These are phyloP conservation scores for Poecilia picta DNA, from an alignment of 2,797 vertebrate genomes.

Conservation along the genomic window DNA sequence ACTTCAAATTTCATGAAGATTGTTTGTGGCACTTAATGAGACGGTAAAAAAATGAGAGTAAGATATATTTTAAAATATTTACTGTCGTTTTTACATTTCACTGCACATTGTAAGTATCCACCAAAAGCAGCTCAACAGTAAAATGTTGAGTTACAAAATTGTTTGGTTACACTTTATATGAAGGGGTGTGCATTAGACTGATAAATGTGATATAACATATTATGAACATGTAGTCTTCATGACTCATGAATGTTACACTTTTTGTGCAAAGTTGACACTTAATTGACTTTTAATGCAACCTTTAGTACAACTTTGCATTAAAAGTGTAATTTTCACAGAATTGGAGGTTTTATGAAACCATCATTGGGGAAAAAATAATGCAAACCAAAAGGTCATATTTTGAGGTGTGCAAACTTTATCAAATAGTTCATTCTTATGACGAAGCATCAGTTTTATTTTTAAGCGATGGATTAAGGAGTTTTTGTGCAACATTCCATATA, in stretches of 20 bases:
- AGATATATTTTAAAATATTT: not conserved
- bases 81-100: not conserved
- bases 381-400: not conserved
- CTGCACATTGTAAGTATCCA: not conserved
- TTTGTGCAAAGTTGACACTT: no score
- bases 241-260: no score
- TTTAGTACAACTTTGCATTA: no score
- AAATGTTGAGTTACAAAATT: not conserved
- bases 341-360: not conserved
- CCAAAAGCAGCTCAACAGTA: not conserved
- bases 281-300: no score
- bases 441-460: not conserved
- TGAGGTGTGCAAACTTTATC: not conserved
- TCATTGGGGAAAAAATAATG: not conserved
- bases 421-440: not conserved
- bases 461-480: not conserved
- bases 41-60: not conserved
- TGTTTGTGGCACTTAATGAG: not conserved
- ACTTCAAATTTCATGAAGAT: not conserved
- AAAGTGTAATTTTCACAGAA: not conserved
- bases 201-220: no score
- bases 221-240: no score
- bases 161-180: not conserved
- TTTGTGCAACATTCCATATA: not conserved
- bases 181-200: no score